A percentile compares a stretch with the other conserved stretches of the same genome.
Conservation (phyloP, 2,797 vertebrate species). For the Syngnathus acus region DNA sequence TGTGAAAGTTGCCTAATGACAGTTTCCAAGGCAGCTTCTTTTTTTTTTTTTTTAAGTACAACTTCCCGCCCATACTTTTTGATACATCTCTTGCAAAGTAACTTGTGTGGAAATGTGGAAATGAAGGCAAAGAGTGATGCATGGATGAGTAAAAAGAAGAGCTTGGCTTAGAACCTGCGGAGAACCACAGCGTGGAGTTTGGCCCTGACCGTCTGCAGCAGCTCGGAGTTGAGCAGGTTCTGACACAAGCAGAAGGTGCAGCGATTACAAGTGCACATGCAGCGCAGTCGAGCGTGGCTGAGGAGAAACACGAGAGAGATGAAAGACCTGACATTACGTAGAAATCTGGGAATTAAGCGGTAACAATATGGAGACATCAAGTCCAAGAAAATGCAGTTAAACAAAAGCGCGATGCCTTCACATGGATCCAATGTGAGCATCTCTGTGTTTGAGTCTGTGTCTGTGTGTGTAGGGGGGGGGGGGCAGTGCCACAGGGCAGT, state of each 20-base stretch:
- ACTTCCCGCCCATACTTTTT: neutral
- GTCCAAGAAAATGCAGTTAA: neutral
- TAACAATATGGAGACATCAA: neutral
- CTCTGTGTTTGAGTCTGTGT: neutral
- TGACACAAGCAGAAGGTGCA: slow-evolving; percentile 99
- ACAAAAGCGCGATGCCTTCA: too few relatives aligned
- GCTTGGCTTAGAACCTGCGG: slow-evolving; percentile 73
- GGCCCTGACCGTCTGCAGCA: slow-evolving; percentile 96
- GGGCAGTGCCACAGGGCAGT: neutral
- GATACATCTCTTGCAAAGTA: neutral
- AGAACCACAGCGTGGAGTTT: slow-evolving; percentile 96
- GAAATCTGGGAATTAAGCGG: neutral
- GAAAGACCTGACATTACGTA: neutral
- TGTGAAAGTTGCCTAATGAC: neutral
- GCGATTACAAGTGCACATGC: slow-evolving; percentile 98
- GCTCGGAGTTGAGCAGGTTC: slow-evolving; percentile 98
- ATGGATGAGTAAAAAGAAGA: slow-evolving; percentile 2
- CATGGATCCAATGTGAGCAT: neutral
- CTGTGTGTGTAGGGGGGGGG: too few relatives aligned
- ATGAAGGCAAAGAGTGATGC: neutral
- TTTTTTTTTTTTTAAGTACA: neutral
- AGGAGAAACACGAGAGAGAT: slow-evolving; percentile 54
- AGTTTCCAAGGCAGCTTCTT: neutral
- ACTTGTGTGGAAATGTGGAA: neutral
- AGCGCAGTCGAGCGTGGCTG: slow-evolving; percentile 97